Percentiles rank a stretch among this genome's conserved stretches.
phyloP scores from a whole-genome alignment of 1,140 invertebrate genomes.

The Philotrypesis tridentata region DNA sequence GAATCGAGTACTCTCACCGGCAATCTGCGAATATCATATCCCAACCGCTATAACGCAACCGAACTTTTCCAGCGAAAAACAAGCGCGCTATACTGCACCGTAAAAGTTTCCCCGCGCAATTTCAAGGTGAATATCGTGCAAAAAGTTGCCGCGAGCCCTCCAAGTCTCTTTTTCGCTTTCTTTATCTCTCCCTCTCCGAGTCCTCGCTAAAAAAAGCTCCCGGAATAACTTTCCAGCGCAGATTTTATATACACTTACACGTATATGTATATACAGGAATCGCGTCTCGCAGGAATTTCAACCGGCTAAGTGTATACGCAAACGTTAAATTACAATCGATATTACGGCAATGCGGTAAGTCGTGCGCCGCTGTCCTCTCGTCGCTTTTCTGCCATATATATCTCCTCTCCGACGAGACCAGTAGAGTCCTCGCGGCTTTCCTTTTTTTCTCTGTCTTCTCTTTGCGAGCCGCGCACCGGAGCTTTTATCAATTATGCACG shows the following conservation, averaged over 20 bases:
- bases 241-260: too few species aligned
- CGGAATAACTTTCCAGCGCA: not conserved
- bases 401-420: too few species aligned
- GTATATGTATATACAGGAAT: not conserved
- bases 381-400: not conserved
- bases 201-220: not conserved
- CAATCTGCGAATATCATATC: not conserved
- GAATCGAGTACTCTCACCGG: not conserved
- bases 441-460: slow-evolving; percentile 2
- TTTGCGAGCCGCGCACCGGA: not conserved
- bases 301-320: slow-evolving; percentile 33
- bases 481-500: slow-evolving; percentile 29
- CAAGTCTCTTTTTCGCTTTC: not conserved
- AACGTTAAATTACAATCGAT: slow-evolving; percentile 56
- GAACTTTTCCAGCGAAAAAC: not conserved
- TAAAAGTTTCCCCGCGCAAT: not conserved
- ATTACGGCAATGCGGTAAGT: slow-evolving; percentile 55
- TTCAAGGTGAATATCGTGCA: not conserved
- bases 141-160: not conserved
- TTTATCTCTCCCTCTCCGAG: too few species aligned
- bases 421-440: slow-evolving; percentile 1
- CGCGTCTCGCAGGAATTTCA: slow-evolving; percentile 16
- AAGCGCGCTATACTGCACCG: not conserved
- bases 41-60: not conserved
- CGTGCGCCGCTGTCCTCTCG: not conserved